These are phyloP conservation scores for Helicolenus hilgendorfi DNA, from an alignment of 2,797 vertebrate genomes.

Conservation along the genomic window DNA sequence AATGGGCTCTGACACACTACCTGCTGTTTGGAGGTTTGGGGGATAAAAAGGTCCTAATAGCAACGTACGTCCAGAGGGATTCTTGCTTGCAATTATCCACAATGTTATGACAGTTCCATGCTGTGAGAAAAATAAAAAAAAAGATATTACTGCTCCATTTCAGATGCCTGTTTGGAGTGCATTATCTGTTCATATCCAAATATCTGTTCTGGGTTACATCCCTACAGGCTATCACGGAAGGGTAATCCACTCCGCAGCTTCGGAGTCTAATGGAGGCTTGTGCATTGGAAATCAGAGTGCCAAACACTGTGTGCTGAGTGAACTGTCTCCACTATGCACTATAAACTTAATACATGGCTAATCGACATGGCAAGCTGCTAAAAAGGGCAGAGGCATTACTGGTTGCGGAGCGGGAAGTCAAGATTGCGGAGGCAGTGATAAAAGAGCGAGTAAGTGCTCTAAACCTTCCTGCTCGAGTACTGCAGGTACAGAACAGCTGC, in stretches of 20 bases:
- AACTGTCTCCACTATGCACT: constrained; percentile 46
- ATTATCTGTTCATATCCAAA: constrained; percentile 67
- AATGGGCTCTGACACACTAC: constrained; percentile 43
- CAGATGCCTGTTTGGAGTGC: constrained; percentile 33
- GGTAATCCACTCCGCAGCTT: constrained; percentile 66
- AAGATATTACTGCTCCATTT: constrained; percentile 20
- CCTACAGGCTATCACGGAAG: constrained; percentile 76
- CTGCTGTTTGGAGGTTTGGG: constrained; percentile 37
- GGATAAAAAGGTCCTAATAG: constrained; percentile 43
- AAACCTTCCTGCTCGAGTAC: background rate
- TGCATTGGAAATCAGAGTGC: constrained; percentile 52
- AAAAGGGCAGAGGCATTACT: constrained; percentile 68
- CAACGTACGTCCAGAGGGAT: constrained; percentile 38
- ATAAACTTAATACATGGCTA: constrained; percentile 47
- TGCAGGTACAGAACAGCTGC: constrained; percentile 18
- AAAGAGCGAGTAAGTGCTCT: constrained; percentile 19
- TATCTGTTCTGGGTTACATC: constrained; percentile 63
- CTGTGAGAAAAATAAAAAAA: constrained; percentile 23
- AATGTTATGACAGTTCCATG: constrained; percentile 65
- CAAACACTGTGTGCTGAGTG: constrained; percentile 26
- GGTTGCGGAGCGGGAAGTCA: constrained; percentile 63
- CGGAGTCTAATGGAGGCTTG: constrained; percentile 44
- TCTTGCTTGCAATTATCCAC: constrained; percentile 50
- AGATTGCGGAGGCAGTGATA: constrained; percentile 57
- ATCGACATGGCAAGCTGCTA: constrained; percentile 78